These are phyloP conservation scores for Muntiacus reevesi DNA, from an alignment of 2,113 vertebrate species.

Conservation along the genomic window DNA sequence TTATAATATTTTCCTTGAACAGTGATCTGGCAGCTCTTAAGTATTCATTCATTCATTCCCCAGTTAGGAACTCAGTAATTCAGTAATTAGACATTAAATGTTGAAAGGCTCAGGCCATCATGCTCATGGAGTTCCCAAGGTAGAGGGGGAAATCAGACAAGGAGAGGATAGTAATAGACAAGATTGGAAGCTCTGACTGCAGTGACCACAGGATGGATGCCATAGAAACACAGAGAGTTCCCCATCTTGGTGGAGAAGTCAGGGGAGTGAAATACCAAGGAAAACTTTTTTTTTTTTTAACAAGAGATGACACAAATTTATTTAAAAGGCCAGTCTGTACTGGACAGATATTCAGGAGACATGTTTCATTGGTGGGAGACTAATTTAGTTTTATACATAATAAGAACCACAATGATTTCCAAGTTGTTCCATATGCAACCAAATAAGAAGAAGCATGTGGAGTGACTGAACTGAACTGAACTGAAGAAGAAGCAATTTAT, in stretches of 20 bases:
- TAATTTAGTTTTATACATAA: neutral
- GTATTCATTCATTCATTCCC: neutral
- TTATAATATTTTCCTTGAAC: neutral
- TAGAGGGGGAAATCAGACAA: neutral
- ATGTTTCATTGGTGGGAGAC: neutral
- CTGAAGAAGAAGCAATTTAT: too few species aligned
- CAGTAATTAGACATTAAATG: neutral
- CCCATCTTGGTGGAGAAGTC: neutral
- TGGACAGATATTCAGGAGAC: neutral
- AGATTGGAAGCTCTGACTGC: rapidly evolving
- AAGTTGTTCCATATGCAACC: neutral
- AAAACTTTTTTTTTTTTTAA: neutral
- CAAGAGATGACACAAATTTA: neutral
- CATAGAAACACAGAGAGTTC: neutral
- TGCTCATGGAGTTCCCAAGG: neutral
- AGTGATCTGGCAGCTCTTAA: neutral
- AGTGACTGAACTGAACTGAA: too few species aligned
- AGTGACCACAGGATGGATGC: neutral
- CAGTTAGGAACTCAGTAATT: neutral
- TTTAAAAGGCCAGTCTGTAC: neutral
- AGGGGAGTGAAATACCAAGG: rapidly evolving
- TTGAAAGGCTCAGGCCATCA: neutral
- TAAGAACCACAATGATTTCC: neutral
- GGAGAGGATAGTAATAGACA: too few species aligned
- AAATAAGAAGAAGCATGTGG: neutral